These are phyloP conservation scores for Subacronicta megacephala DNA, from an alignment of 2,888 invertebrate species.

Conservation along the genomic window DNA sequence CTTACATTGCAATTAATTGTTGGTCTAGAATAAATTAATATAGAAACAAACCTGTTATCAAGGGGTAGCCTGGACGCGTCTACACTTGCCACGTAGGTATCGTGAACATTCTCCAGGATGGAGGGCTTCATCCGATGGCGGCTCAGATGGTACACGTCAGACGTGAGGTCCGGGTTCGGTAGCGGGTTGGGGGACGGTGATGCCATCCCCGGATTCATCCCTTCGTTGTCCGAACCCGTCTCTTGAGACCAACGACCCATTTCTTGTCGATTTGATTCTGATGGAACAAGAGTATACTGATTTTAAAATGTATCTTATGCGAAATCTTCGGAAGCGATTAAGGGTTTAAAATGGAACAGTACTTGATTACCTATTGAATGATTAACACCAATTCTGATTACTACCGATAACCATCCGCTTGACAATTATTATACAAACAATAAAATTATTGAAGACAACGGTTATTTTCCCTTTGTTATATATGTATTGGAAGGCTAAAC, in stretches of 20 bases:
- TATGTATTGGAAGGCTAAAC: too few species aligned
- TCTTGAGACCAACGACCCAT: slow-evolving; percentile 94
- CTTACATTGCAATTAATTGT: too few species aligned
- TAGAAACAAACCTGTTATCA: slow-evolving; percentile 78
- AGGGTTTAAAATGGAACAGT: too few species aligned
- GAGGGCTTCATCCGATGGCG: slow-evolving; percentile 89
- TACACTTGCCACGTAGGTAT: slow-evolving; percentile 87
- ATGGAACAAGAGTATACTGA: neutral
- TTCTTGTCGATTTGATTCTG: slow-evolving; percentile 73
- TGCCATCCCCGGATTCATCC: slow-evolving; percentile 68
- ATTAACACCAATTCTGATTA: neutral
- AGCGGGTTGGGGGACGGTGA: slow-evolving; percentile 91
- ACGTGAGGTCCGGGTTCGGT: slow-evolving; percentile 94
- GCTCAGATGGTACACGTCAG: slow-evolving; percentile 89
- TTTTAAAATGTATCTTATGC: too few species aligned
- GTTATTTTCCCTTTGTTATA: too few species aligned
- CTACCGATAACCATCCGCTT: too few species aligned
- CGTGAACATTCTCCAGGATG: slow-evolving; percentile 90
- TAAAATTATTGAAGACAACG: too few species aligned
- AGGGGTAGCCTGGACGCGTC: slow-evolving; percentile 79
- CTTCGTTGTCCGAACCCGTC: slow-evolving; percentile 94
- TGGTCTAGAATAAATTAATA: neutral
- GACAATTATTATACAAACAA: too few species aligned
- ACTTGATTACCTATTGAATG: too few species aligned
- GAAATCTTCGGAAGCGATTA: neutral